These are phyloP conservation scores for Tipula helvola DNA, from an alignment of 2,888 invertebrate species.

Conservation along the genomic window DNA sequence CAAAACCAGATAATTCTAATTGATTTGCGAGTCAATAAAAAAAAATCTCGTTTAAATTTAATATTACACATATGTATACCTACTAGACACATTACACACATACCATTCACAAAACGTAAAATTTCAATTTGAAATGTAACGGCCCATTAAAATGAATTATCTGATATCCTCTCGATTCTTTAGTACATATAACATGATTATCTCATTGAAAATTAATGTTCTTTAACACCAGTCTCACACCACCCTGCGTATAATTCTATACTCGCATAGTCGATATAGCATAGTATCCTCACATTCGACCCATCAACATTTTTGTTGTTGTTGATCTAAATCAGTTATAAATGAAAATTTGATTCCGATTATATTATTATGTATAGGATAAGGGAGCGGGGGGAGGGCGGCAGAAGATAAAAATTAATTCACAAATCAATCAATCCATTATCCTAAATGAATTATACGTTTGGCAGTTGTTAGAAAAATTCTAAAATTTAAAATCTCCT, in stretches of 20 bases:
- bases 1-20: neutral
- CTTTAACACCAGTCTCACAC: neutral
- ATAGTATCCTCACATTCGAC: neutral
- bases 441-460: neutral
- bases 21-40: neutral
- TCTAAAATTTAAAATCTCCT: neutral
- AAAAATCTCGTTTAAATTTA: neutral
- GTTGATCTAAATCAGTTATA: neutral
- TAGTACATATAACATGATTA: neutral
- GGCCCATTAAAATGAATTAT: conserved; percentile 4
- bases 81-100: neutral
- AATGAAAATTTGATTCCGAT: neutral
- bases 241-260: neutral
- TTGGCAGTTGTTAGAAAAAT: neutral
- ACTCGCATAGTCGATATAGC: neutral
- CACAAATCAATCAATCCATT: neutral
- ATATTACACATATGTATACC: neutral
- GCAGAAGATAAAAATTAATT: neutral
- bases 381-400: neutral
- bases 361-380: neutral
- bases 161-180: neutral
- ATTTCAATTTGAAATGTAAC: neutral
- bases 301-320: neutral
- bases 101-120: neutral
- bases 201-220: neutral